phyloP scores from a whole-genome alignment of 2,113 vertebrate genomes.

The Egretta garzetta region DNA sequence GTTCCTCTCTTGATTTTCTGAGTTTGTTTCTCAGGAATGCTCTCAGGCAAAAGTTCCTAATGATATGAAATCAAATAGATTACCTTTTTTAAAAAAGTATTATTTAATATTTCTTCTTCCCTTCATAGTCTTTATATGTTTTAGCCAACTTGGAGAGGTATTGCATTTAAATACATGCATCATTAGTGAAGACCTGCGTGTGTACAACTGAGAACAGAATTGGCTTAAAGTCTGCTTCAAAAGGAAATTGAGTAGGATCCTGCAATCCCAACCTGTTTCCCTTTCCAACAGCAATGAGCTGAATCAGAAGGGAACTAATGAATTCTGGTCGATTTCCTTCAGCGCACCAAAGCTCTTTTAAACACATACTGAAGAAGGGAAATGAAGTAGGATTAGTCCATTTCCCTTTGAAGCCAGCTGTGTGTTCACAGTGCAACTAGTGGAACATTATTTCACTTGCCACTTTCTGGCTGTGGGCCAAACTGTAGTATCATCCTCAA shows the following conservation, averaged over 20 bases:
- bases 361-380: constrained; percentile 63
- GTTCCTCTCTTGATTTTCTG: not conserved
- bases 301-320: constrained; percentile 68
- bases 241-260: constrained; percentile 60
- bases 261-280: constrained; percentile 29
- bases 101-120: not conserved
- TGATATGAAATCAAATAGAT: not conserved
- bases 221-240: constrained; percentile 3
- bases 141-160: not conserved
- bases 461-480: constrained; percentile 37
- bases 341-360: constrained; percentile 56
- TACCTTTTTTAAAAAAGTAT: rapidly evolving
- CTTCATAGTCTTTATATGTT: not conserved
- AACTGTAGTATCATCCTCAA: constrained; percentile 44
- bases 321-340: constrained; percentile 58
- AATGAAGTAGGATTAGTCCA: constrained; percentile 73
- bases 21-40: not conserved
- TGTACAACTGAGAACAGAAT: not conserved
- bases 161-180: not conserved
- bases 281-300: constrained; percentile 52
- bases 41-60: not conserved
- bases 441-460: constrained; percentile 63
- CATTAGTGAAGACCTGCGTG: not conserved
- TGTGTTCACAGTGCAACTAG: constrained; percentile 35
- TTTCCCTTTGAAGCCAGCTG: constrained; percentile 76